Evolutionary conservation across 2,888 invertebrate genomes (phyloP), one percentile per base, ranked within the genome.

Genomic region (Noctua janthe): DNA sequence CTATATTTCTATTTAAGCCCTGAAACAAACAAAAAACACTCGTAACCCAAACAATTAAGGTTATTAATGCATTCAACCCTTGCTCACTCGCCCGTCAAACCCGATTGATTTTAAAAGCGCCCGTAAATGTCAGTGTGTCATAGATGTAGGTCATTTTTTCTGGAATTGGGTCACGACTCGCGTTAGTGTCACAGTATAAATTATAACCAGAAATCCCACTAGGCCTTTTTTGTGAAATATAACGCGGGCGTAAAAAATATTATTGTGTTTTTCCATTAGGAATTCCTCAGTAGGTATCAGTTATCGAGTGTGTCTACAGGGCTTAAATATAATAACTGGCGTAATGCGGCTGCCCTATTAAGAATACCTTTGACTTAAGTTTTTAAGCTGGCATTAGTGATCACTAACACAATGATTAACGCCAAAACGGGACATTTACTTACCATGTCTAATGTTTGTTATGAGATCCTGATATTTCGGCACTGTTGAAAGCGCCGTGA

Each of bases 41-140:
- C 20, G n/a, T 8, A 64, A 69, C 67, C 49, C 39, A 23, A 62
- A 71, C 59, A 71, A 73, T 73, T 71, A 80, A 83, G 51, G 69
- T 75, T 69, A 64, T n/a, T 39, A 83, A 62, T n/a, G 43, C 64
- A 62, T 54, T 62, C 66, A 71, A 59, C 84, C 87, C 74, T 23
- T 20, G 59, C 59, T 5, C 35, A 49, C 75, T 72, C 64, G 64
- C n/a, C 74, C 71, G 76, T 47, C 29, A 75, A 85, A 86, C 43
- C n/a, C 71, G 72, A 88, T 88, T 85, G 85, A 87, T 85, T 85
- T 54, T 75, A 51, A 43, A 76, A 72, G 69, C 75, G 6, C 20
- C 17, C 73, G 67, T 88, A 88, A 87, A 87, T 87, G 87, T 88
- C 83, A 87, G 87, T 76, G 54, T 87, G 87, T 78, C 73, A 80